Percentiles rank a stretch among this genome's conserved stretches.
phyloP scores from a whole-genome alignment of 2,888 invertebrate genomes.

The Chymomyza fuscimana region DNA sequence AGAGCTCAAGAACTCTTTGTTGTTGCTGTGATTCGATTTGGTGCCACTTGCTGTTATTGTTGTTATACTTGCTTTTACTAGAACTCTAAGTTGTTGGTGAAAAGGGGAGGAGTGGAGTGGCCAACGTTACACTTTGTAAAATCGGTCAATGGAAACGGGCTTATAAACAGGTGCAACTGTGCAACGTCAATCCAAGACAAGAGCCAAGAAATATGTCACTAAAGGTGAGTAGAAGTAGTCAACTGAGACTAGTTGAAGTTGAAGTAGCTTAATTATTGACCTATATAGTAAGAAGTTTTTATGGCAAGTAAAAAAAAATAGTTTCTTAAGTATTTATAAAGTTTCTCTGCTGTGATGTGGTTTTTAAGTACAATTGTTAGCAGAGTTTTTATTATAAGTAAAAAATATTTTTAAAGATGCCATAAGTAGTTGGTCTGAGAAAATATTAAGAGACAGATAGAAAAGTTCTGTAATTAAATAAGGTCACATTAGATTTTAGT shows the following conservation, averaged over 20 bases:
- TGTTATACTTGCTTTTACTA: constrained; percentile 41
- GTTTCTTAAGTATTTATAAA: background rate
- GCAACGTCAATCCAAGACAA: constrained; percentile 12
- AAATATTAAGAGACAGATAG: too few relatives aligned
- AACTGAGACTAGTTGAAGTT: background rate
- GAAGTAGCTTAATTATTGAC: constrained; percentile 30
- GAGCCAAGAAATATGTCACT: constrained; percentile 56
- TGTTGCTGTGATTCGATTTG: constrained; percentile 31
- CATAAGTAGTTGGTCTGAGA: too few relatives aligned
- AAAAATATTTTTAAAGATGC: too few relatives aligned
- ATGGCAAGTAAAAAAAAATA: constrained; percentile 7
- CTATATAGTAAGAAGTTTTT: constrained; percentile 30
- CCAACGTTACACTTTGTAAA: constrained; percentile 55
- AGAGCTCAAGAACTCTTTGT: background rate
- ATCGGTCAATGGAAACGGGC: constrained; percentile 70
- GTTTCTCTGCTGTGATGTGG: background rate
- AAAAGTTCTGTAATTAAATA: too few relatives aligned
- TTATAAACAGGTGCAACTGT: constrained; percentile 63
- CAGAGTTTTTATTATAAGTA: too few relatives aligned
- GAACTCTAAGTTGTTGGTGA: constrained; percentile 23
- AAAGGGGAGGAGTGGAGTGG: constrained; percentile 21
- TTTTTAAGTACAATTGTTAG: background rate
- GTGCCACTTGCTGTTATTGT: constrained; percentile 45
- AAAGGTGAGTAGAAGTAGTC: constrained; percentile 53
- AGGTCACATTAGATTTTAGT: too few relatives aligned